Evolutionary conservation across 2,797 vertebrate species (phyloP).

Genomic region (Macrochelys suwanniensis): DNA sequence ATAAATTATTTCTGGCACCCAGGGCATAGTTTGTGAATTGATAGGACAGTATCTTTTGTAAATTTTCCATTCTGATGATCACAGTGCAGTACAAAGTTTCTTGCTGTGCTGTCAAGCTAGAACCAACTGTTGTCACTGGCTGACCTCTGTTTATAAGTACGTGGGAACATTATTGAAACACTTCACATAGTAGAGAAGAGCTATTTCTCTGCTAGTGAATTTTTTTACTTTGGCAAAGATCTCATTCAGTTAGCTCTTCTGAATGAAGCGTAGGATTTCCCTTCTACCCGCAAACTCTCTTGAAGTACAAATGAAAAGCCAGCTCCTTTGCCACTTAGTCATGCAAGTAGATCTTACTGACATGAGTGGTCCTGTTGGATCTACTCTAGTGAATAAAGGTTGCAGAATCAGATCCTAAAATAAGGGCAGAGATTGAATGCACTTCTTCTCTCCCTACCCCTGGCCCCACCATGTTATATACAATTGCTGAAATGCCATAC

Average conservation of each 20-base stretch:
- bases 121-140: constrained; percentile 79
- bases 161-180: constrained; percentile 79
- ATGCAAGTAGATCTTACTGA: not conserved
- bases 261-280: constrained; percentile 53
- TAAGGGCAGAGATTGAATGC: not conserved
- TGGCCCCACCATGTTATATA: not conserved
- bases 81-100: constrained; percentile 68
- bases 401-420: constrained; percentile 14
- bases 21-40: constrained; percentile 72
- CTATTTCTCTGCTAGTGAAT: constrained; percentile 48
- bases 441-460: not conserved
- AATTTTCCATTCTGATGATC: constrained; percentile 80
- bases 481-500: not conserved
- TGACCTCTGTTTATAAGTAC: constrained; percentile 81
- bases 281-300: constrained; percentile 19
- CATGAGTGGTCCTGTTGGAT: not conserved
- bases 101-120: constrained; percentile 69
- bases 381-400: not conserved
- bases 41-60: constrained; percentile 67
- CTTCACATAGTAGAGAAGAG: constrained; percentile 63
- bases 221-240: constrained; percentile 52
- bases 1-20: constrained; percentile 75
- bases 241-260: constrained; percentile 59
- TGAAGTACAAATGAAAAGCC: not conserved
- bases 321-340: constrained; percentile 28